Base-by-base conservation (phyloP, 2,888 invertebrate species). In the Ecliptopera silaceata region DNA sequence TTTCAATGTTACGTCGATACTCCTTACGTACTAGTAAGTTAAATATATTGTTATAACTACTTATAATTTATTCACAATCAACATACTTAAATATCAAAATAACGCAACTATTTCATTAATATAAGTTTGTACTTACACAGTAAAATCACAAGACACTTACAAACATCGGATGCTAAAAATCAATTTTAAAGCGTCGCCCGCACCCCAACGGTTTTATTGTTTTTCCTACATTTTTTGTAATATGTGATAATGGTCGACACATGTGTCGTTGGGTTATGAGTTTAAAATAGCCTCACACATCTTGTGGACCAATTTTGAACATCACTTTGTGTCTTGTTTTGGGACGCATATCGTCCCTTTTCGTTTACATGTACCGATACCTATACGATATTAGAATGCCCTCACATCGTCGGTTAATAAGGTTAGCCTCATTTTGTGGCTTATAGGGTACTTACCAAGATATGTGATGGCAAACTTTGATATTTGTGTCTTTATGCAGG, bases 181-280 rank as follows among this genome's bases (percentile, higher is more conserved):
- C 81, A 86, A 86, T 84, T 88, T 87, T 86, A 85, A 86, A 86
- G 63, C 78, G 80, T 82, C 82, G 80, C 82, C 71, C 72, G 71
- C 73, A 74, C 76, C 76, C 75, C 75, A 71, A 70, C 68, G 68
- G 66, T 83, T 89, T 91, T 88, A 89, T 90, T 89, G 90, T 90
- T 91, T 88, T 88, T 86, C 85, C 81, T 69, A 61, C 80, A 82
- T 86, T 90, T 91, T 90, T 89, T 88, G 88, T 91, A 91, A 91
- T 91, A 91, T 88, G 90, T 87, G 90, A 88, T 91, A 91, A 91
- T 91, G 89, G 88, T 79, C 81, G 81, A 79, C 91, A 90, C 89
- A 90, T 88, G 89, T 91, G 91, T 79, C 80, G 89, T 79, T 85
- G 81, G 82, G 86, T 87, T 91, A 91, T 82, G 91, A 87, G 90